Evolutionary conservation across 2,113 vertebrate species (phyloP), one percentile per base, ranked within the genome.

Genomic region (Illadopsis cleaveri): DNA sequence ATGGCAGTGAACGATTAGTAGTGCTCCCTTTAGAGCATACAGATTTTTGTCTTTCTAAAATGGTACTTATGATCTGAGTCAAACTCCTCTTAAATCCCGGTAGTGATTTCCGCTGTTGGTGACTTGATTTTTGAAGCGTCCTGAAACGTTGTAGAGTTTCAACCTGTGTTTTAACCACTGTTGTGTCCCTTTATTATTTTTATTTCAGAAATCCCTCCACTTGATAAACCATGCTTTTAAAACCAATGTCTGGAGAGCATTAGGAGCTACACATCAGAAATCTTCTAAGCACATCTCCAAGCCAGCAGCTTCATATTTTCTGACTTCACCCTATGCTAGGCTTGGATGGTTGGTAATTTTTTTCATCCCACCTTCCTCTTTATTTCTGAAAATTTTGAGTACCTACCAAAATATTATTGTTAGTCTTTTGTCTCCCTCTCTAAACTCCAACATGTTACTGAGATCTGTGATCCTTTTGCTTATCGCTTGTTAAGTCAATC

Each of bases 291-390:
- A 97, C 5, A 35, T 98, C 54, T 94, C 96, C 42, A 96, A 90
- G 13, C 97, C 98, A 73, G 15, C 56, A 40, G 97, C 97, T 25
- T 97, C 98, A 0, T 98, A 98, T 93, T 98, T 96, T 96, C 35
- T 98, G 75, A 92, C 96, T 11, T 56, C 88, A 28, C 94, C 98
- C 27, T 98, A 98, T 42, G 94, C 98, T 6, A 97, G 98, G 47
- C 98, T 98, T 68, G 98, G 98, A n/a, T 98, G 98, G 98, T 98
- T 96, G 25, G 98, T 97, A 28, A 10, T 82, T 27, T 66, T 83
- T 66, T 89, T 27, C 24, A 24, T 85, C 42, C 18, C 11, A 17
- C 15, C 7, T 80, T 35, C 25, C 40, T 89, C 51, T 35, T 89
- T 33, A 18, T 94, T 90, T 94, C 60, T 89, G 68, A 77, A 86